A percentile compares a stretch with the other conserved stretches of the same genome.
These are phyloP conservation scores for Hirundichthys speculiger DNA, from an alignment of 2,113 vertebrate genomes.

Conservation along the genomic window DNA sequence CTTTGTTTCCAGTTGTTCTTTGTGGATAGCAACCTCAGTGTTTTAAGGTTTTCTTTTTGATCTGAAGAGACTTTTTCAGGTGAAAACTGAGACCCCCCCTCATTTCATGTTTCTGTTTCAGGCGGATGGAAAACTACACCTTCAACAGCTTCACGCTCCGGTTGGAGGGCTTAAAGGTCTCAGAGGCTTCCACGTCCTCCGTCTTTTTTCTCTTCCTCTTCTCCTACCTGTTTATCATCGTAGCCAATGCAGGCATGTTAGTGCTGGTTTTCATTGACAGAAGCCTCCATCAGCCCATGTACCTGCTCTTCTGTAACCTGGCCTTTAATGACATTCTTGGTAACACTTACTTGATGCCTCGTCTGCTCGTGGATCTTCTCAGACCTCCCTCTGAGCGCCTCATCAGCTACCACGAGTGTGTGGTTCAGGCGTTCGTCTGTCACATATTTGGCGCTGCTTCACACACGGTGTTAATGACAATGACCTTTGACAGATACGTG, in stretches of 20 bases:
- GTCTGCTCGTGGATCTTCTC: slow-evolving; percentile 51
- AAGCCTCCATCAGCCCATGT: slow-evolving; percentile 65
- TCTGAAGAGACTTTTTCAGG: too few relatives aligned
- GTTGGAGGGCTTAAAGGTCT: slow-evolving; percentile 58
- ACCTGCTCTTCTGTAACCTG: slow-evolving; percentile 55
- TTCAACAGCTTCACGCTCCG: slow-evolving; percentile 35
- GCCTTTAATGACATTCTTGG: slow-evolving; percentile 56
- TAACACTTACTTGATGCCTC: slow-evolving; percentile 38
- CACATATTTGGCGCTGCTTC: slow-evolving; percentile 36
- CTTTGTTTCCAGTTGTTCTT: not conserved
- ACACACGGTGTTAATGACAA: slow-evolving; percentile 60
- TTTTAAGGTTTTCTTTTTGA: not conserved
- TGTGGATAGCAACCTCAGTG: not conserved
- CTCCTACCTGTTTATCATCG: slow-evolving; percentile 50
- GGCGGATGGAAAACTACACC: slow-evolving; percentile 16
- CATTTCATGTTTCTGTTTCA: not conserved
- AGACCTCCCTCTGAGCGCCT: slow-evolving; percentile 29
- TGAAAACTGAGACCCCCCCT: too few relatives aligned
- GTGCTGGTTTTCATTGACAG: slow-evolving; percentile 30
- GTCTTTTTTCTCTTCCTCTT: slow-evolving; percentile 54
- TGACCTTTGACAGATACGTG: slow-evolving; percentile 71
- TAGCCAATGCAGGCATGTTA: slow-evolving; percentile 45
- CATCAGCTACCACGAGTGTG: slow-evolving; percentile 58
- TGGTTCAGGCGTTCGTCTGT: slow-evolving; percentile 55
- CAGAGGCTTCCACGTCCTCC: slow-evolving; percentile 27